A percentile compares a stretch with the other conserved stretches of the same genome.
Conservation (phyloP, 2,797 vertebrate genomes). For the Ambastaia sidthimunki region DNA sequence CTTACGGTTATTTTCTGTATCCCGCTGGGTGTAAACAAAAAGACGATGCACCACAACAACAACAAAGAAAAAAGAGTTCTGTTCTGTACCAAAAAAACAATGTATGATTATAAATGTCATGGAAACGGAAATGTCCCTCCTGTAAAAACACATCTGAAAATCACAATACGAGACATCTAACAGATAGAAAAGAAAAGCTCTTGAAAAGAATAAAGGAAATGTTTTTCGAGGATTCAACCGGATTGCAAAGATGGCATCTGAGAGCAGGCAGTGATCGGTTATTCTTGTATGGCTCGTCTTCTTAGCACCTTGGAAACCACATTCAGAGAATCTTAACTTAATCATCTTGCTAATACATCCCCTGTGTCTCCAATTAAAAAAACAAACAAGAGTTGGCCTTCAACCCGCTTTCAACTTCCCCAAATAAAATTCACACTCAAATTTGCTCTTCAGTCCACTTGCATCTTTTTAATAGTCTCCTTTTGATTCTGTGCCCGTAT, state of each 20-base stretch:
- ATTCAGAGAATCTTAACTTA: conserved; percentile 22
- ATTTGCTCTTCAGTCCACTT: background rate
- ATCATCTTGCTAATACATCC: conserved; percentile 8
- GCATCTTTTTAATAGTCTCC: conserved; percentile 19
- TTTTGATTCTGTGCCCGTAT: background rate
- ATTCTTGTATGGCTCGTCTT: background rate
- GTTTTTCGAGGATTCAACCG: background rate
- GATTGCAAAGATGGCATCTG: background rate
- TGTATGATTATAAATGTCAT: background rate
- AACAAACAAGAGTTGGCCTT: conserved; percentile 28
- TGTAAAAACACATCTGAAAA: background rate
- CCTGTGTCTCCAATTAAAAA: conserved; percentile 34
- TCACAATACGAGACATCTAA: background rate
- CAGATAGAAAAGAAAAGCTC: background rate
- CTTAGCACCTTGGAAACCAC: conserved; percentile 1
- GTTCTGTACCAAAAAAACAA: background rate
- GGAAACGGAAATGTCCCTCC: background rate
- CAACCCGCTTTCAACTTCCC: background rate
- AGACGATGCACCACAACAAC: background rate
- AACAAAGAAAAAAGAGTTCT: background rate
- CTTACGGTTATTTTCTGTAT: background rate
- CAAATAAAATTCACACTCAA: conserved; percentile 5
- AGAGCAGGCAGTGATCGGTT: background rate
- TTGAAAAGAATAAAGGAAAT: conserved; percentile 13
- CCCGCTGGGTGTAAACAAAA: background rate